Conservation (phyloP, 1,140 invertebrate species). For the Drosophila takahashii region DNA sequence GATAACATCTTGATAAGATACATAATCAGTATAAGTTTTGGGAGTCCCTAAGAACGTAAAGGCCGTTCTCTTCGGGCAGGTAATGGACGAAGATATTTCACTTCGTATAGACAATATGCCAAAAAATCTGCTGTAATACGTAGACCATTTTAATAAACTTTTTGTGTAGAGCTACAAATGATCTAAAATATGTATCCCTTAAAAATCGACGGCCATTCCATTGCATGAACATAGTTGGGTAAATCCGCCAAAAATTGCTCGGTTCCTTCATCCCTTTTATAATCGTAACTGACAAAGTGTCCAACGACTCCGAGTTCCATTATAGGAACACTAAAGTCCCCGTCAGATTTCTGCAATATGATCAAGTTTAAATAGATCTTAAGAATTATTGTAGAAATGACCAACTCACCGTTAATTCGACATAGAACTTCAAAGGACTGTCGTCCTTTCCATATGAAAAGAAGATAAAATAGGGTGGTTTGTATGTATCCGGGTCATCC, state of each 20-base stretch:
- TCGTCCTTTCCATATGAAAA: constrained; percentile 87
- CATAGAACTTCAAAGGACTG: constrained; percentile 86
- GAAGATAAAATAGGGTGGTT: constrained; percentile 88
- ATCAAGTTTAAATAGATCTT: no score
- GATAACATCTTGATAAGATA: background rate
- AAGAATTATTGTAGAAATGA: background rate
- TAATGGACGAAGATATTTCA: no score
- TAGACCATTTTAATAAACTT: background rate
- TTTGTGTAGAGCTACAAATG: background rate
- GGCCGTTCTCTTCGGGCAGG: no score
- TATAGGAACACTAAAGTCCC: constrained; percentile 34
- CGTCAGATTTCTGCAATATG: constrained; percentile 84
- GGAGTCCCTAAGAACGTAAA: background rate
- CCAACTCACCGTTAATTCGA: constrained; percentile 86
- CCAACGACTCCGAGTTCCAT: constrained; percentile 45
- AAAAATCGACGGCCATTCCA: constrained; percentile 40
- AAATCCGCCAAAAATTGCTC: constrained; percentile 17
- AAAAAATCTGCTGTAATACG: no score
- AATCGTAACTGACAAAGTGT: constrained; percentile 38
- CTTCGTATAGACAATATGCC: no score
- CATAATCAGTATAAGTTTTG: background rate
- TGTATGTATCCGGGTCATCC: constrained; percentile 84
- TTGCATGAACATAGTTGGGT: constrained; percentile 31
- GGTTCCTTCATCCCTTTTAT: constrained; percentile 29
- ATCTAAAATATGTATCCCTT: constrained; percentile 37